Evolutionary conservation across 2,113 vertebrate genomes (phyloP).

Genomic region (Pedionomus torquatus): DNA sequence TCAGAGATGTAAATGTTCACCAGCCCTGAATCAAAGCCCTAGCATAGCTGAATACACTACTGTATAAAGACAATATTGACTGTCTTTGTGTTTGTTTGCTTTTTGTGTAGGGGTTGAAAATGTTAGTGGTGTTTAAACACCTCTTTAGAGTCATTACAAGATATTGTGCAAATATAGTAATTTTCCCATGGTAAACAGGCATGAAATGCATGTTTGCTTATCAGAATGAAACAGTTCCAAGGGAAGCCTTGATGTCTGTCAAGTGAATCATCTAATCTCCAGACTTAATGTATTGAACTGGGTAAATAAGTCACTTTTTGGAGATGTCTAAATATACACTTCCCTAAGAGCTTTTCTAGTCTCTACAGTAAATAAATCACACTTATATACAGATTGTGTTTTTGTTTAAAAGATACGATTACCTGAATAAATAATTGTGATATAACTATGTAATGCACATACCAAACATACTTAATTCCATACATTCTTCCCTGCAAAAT

Average conservation of each 20-base stretch:
- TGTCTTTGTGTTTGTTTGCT: slow-evolving; percentile 10
- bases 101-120: slow-evolving; percentile 6
- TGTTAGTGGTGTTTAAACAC: slow-evolving; percentile 1
- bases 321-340: neutral
- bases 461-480: neutral
- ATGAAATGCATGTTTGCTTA: slow-evolving; percentile 40
- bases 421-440: neutral
- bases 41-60: neutral
- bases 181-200: slow-evolving; percentile 8
- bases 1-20: slow-evolving; percentile 2
- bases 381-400: neutral
- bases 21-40: neutral
- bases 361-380: neutral
- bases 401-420: neutral
- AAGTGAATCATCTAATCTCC: slow-evolving; percentile 39
- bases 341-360: neutral
- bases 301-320: slow-evolving; percentile 29
- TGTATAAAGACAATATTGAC: neutral
- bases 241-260: slow-evolving; percentile 18
- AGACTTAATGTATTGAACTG: neutral
- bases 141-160: slow-evolving; percentile 33
- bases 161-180: slow-evolving; percentile 25
- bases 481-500: neutral
- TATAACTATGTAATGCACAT: neutral
- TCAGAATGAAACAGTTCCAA: slow-evolving; percentile 25